These are phyloP conservation scores for Albula goreensis DNA, from an alignment of 2,113 vertebrate species.

Conservation along the genomic window DNA sequence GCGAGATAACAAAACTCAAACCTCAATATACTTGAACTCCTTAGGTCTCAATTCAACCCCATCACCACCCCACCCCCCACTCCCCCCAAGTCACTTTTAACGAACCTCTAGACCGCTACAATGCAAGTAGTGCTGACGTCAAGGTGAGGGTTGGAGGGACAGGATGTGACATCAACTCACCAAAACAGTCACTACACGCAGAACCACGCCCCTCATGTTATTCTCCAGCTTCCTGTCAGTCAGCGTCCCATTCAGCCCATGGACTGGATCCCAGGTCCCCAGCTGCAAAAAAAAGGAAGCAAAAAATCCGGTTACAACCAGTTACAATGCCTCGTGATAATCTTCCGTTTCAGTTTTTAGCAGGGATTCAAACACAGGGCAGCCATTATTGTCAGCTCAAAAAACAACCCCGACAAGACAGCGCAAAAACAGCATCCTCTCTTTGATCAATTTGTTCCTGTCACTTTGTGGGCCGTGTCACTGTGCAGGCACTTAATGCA, in stretches of 20 bases:
- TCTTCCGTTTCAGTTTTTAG: too few relatives aligned
- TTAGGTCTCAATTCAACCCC: constrained; percentile 36
- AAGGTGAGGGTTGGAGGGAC: not conserved
- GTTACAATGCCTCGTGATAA: too few relatives aligned
- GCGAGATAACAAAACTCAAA: constrained; percentile 57
- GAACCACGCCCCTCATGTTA: constrained; percentile 94
- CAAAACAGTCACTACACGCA: constrained; percentile 93
- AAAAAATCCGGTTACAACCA: not conserved
- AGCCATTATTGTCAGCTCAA: not conserved
- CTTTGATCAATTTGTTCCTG: not conserved
- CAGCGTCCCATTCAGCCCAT: constrained; percentile 91
- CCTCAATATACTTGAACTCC: constrained; percentile 45
- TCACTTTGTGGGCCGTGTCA: not conserved
- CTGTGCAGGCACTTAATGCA: not conserved
- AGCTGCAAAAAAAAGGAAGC: constrained; percentile 74
- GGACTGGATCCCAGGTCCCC: constrained; percentile 93
- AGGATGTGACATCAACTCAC: constrained; percentile 68
- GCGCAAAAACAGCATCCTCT: not conserved
- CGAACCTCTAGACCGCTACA: constrained; percentile 30
- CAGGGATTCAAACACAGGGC: too few relatives aligned
- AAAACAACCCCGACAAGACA: not conserved
- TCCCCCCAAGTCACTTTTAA: constrained; percentile 27
- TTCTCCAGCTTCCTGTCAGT: constrained; percentile 96
- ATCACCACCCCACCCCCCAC: constrained; percentile 26
- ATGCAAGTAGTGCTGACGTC: not conserved